These are phyloP conservation scores for Eilema caniola DNA, from an alignment of 2,888 invertebrate genomes.

Conservation along the genomic window DNA sequence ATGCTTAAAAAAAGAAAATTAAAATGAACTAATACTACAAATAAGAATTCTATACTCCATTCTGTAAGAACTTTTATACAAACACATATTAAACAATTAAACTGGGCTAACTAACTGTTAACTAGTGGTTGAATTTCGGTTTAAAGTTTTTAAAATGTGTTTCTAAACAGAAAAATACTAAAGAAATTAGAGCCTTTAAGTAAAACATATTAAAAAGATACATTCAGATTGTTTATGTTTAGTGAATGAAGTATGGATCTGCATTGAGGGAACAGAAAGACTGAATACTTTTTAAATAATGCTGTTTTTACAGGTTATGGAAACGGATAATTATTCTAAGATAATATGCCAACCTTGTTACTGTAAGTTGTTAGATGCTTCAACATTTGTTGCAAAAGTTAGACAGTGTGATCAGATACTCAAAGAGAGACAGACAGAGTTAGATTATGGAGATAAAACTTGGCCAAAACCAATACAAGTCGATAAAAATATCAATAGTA, in stretches of 20 bases:
- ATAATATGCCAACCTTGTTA: slow-evolving; percentile 70
- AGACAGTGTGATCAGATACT: slow-evolving; percentile 61
- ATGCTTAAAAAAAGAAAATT: background rate
- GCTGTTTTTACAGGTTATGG: slow-evolving; percentile 61
- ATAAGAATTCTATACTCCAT: no score
- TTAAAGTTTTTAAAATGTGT: no score
- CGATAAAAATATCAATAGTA: slow-evolving; percentile 61
- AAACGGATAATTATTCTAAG: slow-evolving; percentile 68
- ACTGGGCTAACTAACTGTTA: no score
- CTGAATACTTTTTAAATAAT: background rate
- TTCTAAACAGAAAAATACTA: no score
- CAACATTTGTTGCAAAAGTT: slow-evolving; percentile 62
- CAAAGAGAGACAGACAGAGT: slow-evolving; percentile 45
- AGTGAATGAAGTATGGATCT: background rate
- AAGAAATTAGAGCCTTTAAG: no score
- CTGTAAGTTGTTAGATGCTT: slow-evolving; percentile 62
- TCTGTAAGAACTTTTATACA: no score
- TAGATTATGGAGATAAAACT: slow-evolving; percentile 40
- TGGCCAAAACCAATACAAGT: slow-evolving; percentile 80
- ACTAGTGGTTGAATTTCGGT: no score
- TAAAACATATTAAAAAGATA: no score
- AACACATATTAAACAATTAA: no score
- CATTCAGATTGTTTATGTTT: no score
- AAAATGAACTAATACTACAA: no score
- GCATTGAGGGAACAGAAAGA: no score